Conservation (phyloP, 2,888 invertebrate species). For the Oscheius sp. region DNA sequence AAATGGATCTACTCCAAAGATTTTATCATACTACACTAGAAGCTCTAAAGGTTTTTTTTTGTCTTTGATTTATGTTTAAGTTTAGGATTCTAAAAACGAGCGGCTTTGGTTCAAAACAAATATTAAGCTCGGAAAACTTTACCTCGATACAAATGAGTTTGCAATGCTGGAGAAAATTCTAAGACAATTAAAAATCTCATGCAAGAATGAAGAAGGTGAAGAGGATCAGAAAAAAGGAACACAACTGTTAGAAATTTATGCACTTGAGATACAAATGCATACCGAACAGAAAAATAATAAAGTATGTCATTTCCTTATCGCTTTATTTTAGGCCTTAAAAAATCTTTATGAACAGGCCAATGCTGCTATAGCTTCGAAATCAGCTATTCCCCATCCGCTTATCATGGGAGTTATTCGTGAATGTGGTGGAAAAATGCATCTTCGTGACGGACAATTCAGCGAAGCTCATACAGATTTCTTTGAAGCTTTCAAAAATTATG, state of each 20-base stretch:
- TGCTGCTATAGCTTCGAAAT: constrained; percentile 96
- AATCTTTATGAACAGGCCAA: constrained; percentile 95
- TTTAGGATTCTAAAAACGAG: constrained; percentile 92
- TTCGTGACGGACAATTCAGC: constrained; percentile 96
- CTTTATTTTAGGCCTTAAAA: constrained; percentile 67
- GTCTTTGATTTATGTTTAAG: not conserved
- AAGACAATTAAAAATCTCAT: constrained; percentile 94
- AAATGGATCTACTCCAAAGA: constrained; percentile 94
- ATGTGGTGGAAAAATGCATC: constrained; percentile 99
- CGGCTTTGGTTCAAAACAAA: constrained; percentile 99
- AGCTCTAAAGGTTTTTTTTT: constrained; percentile 70
- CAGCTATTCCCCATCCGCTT: constrained; percentile 98
- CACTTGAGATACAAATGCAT: constrained; percentile 99
- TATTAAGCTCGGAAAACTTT: constrained; percentile 95
- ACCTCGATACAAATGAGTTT: constrained; percentile 94
- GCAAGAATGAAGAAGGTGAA: constrained; percentile 76
- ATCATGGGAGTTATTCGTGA: constrained; percentile 98
- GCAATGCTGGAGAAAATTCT: constrained; percentile 92
- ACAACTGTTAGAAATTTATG: constrained; percentile 95
- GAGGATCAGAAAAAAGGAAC: constrained; percentile 77
- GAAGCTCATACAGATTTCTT: constrained; percentile 99
- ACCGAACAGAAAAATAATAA: constrained; percentile 99
- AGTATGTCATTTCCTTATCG: constrained; percentile 71
- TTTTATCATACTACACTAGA: constrained; percentile 86
- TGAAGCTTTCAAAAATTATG: constrained; percentile 89